phyloP scores from a whole-genome alignment of 2,888 invertebrate species.

The Epinotia nisella region DNA sequence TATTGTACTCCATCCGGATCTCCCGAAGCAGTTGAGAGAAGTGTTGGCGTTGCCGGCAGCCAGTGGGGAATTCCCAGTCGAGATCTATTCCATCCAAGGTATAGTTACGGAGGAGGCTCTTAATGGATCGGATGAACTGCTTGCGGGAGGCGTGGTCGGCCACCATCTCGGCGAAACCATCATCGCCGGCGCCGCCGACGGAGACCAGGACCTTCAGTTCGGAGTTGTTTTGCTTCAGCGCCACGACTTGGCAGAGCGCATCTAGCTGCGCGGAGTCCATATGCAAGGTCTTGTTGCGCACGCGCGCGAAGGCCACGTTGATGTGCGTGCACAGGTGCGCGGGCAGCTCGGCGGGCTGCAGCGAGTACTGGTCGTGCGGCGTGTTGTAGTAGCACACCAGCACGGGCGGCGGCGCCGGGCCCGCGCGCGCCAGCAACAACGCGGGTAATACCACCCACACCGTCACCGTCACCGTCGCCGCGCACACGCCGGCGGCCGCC shows the following conservation, averaged over 20 bases:
- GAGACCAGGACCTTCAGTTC: slow-evolving; percentile 91
- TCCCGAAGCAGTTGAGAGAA: slow-evolving; percentile 90
- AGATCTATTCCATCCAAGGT: slow-evolving; percentile 89
- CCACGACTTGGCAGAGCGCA: slow-evolving; percentile 72
- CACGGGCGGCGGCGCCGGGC: slow-evolving; percentile 48
- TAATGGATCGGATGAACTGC: slow-evolving; percentile 84
- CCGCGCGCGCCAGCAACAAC: neutral
- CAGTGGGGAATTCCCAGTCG: slow-evolving; percentile 95
- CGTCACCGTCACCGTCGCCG: slow-evolving; percentile 13
- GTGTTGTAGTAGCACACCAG: slow-evolving; percentile 89
- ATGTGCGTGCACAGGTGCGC: slow-evolving; percentile 93
- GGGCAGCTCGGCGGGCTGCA: slow-evolving; percentile 86
- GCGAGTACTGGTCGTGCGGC: slow-evolving; percentile 55
- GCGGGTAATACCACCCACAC: slow-evolving; percentile 2
- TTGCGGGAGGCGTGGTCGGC: slow-evolving; percentile 88
- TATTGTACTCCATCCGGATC: slow-evolving; percentile 87
- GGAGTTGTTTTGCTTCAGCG: slow-evolving; percentile 86
- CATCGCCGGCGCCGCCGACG: slow-evolving; percentile 86
- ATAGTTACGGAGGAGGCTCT: slow-evolving; percentile 79
- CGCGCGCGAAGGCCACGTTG: slow-evolving; percentile 89
- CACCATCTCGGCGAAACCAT: slow-evolving; percentile 90
- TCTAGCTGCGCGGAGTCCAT: slow-evolving; percentile 74
- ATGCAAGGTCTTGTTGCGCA: slow-evolving; percentile 85
- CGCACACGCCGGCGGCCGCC: neutral
- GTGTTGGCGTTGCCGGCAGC: slow-evolving; percentile 87